These are phyloP conservation scores for Trichopoda pennipes DNA, from an alignment of 2,888 invertebrate species.

Conservation along the genomic window DNA sequence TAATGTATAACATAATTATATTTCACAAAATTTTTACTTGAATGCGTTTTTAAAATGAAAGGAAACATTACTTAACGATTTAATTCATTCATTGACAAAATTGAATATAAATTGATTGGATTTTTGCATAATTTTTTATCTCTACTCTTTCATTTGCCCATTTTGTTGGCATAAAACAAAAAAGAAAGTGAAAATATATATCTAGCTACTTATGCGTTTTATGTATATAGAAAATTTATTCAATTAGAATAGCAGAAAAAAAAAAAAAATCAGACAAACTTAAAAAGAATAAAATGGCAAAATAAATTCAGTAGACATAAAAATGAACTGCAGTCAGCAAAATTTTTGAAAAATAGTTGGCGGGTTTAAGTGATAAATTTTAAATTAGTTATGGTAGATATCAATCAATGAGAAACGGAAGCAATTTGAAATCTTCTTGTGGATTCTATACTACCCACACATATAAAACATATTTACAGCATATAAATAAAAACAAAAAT, in stretches of 20 bases:
- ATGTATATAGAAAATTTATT: constrained; percentile 56
- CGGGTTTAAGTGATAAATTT: constrained; percentile 3
- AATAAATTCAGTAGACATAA: background rate
- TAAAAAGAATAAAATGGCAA: constrained; percentile 18
- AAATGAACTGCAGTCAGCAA: background rate
- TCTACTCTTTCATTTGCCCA: constrained; percentile 26
- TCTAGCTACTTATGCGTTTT: constrained; percentile 25
- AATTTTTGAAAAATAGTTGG: too few relatives aligned
- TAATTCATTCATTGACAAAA: constrained; percentile 17
- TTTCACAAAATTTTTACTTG: constrained; percentile 6
- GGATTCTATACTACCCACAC: too few relatives aligned
- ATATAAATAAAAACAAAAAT: too few relatives aligned
- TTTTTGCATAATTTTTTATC: constrained; percentile 21
- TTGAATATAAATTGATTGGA: constrained; percentile 27
- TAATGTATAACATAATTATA: background rate
- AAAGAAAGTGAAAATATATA: constrained; percentile 1
- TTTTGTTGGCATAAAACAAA: constrained; percentile 15
- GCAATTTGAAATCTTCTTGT: too few relatives aligned
- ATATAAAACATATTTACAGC: too few relatives aligned
- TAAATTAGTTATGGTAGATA: background rate
- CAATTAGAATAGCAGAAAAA: constrained; percentile 60
- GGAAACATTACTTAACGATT: constrained; percentile 20
- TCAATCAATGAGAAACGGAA: too few relatives aligned
- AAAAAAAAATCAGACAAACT: constrained; percentile 36
- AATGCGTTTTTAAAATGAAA: background rate